phyloP scores from a whole-genome alignment of 2,797 vertebrate genomes.

The Alfaro cultratus region DNA sequence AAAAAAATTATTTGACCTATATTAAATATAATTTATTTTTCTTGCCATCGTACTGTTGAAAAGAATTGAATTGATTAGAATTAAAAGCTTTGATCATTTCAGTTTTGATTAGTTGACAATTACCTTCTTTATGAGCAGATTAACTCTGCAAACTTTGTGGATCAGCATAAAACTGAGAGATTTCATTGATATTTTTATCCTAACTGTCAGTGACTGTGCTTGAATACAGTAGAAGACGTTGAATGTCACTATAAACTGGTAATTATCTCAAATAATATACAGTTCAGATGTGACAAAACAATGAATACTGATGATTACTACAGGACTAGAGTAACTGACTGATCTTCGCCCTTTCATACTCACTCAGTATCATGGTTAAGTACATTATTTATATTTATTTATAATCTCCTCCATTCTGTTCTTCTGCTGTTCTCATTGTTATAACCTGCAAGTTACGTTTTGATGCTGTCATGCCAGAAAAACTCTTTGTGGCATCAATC shows the following conservation, averaged over 20 bases:
- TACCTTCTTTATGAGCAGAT: background rate
- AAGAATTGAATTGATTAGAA: no score
- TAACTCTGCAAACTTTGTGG: background rate
- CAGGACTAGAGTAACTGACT: slow-evolving; percentile 31
- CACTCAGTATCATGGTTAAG: background rate
- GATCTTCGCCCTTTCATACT: background rate
- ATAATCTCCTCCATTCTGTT: slow-evolving; percentile 23
- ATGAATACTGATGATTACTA: slow-evolving; percentile 7
- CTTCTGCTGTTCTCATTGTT: slow-evolving; percentile 1
- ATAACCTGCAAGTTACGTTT: background rate
- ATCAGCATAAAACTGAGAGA: no score
- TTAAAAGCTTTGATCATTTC: no score
- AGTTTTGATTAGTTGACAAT: background rate
- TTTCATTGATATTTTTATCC: no score
- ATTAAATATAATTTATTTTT: no score
- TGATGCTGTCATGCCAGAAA: background rate
- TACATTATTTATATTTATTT: slow-evolving; percentile 28
- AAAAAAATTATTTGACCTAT: no score
- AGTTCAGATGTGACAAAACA: slow-evolving; percentile 29
- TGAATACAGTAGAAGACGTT: background rate
- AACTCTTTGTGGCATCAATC: background rate
- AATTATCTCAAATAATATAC: slow-evolving; percentile 23
- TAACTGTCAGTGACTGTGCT: background rate
- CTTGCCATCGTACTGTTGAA: no score
- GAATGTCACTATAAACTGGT: background rate